phyloP scores from a whole-genome alignment of 1,140 invertebrate genomes.

The Colletes gigas region DNA sequence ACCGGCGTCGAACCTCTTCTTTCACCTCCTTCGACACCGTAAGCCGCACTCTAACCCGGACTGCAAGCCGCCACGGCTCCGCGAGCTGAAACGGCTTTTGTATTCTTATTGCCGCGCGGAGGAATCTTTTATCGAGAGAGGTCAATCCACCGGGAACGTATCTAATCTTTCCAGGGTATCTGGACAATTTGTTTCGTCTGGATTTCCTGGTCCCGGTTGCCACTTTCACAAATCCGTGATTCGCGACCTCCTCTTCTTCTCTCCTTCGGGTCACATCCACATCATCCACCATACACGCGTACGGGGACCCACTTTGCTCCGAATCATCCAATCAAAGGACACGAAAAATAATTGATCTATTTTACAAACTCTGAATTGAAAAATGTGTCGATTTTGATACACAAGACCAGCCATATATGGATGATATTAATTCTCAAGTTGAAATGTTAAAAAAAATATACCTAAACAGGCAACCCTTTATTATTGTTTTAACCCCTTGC shows the following conservation, averaged over 20 bases:
- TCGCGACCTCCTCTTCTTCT: conserved; percentile 6
- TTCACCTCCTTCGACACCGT: conserved; percentile 57
- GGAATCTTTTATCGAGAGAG: conserved; percentile 41
- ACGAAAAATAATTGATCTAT: no score
- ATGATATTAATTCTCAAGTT: no score
- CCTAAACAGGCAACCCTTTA: no score
- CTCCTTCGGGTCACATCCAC: background rate
- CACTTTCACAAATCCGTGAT: conserved; percentile 37
- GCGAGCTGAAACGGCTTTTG: conserved; percentile 48
- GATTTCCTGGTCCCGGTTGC: conserved; percentile 36
- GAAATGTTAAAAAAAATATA: no score
- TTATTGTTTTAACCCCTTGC: no score
- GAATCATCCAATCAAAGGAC: no score
- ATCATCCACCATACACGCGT: no score
- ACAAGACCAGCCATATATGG: no score
- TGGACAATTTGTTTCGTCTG: conserved; percentile 42
- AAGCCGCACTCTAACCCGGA: conserved; percentile 58
- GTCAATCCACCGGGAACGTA: conserved; percentile 44
- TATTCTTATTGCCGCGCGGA: conserved; percentile 34
- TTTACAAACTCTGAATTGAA: no score
- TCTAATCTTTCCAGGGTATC: conserved; percentile 52
- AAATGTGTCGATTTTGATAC: no score
- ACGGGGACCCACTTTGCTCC: no score
- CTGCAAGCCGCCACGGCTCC: conserved; percentile 30
- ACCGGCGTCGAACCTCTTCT: conserved; percentile 46